Conservation (phyloP, 37 sponge, comb jelly and placozoan species). For the Theonella swinhoei region DNA sequence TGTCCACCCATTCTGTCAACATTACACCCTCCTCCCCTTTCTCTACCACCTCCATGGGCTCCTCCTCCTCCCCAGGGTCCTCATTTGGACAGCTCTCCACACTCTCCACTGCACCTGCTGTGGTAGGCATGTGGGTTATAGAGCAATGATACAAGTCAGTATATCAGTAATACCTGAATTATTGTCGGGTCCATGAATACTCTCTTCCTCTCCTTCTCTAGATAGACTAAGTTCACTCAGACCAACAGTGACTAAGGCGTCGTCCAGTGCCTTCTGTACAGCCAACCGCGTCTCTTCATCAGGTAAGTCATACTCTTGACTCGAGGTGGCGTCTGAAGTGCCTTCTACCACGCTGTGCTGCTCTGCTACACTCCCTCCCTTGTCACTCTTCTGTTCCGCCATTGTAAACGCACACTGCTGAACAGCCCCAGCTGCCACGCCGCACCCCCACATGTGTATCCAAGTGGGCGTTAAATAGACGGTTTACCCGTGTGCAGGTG, state of each 20-base stretch:
- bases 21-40: background rate
- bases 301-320: background rate
- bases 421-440: background rate
- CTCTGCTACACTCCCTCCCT: background rate
- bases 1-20: conserved; percentile 64
- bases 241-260: conserved; percentile 38
- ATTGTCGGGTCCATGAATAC: too few species aligned
- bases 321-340: background rate
- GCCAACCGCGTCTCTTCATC: background rate
- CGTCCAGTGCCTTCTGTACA: conserved; percentile 44
- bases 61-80: background rate
- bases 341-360: too few species aligned
- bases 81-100: background rate
- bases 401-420: background rate
- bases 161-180: too few species aligned
- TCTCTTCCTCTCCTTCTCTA: background rate
- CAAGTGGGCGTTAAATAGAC: conserved; percentile 20
- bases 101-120: background rate
- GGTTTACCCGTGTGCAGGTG: background rate
- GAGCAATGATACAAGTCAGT: background rate
- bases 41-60: background rate
- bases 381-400: background rate
- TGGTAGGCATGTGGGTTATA: background rate
- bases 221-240: background rate
- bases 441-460: conserved; percentile 12